Evolutionary conservation across 2,888 invertebrate genomes (phyloP).

Genomic region (Hydroisotoma schaefferi): DNA sequence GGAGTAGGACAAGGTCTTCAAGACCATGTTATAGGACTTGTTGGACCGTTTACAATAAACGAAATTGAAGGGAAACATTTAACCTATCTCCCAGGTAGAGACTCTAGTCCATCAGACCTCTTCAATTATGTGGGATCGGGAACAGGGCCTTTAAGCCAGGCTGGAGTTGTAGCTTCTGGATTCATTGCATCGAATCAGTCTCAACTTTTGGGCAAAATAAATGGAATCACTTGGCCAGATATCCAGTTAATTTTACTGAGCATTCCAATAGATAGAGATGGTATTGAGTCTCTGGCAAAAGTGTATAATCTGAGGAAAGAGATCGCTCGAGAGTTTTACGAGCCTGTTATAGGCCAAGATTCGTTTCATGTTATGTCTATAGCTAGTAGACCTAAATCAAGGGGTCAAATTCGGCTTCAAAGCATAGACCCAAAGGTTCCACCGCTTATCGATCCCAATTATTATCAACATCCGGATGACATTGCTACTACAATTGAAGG

Average conservation of each 20-base stretch:
- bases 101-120: slow-evolving; percentile 25
- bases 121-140: slow-evolving; percentile 29
- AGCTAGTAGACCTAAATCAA: slow-evolving; percentile 22
- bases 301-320: slow-evolving; percentile 21
- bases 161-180: slow-evolving; percentile 35
- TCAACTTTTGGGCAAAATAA: slow-evolving; percentile 2
- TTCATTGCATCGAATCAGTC: slow-evolving; percentile 22
- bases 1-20: slow-evolving; percentile 40
- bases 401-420: slow-evolving; percentile 26
- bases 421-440: slow-evolving; percentile 26
- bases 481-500: slow-evolving; percentile 29
- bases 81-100: slow-evolving; percentile 31
- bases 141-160: slow-evolving; percentile 25
- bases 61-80: slow-evolving; percentile 14
- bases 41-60: slow-evolving; percentile 37
- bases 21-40: slow-evolving; percentile 37
- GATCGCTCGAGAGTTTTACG: slow-evolving; percentile 22
- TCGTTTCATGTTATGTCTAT: slow-evolving; percentile 28
- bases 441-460: slow-evolving; percentile 31
- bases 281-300: slow-evolving; percentile 21
- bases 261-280: slow-evolving; percentile 25
- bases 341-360: slow-evolving; percentile 25
- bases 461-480: slow-evolving; percentile 31
- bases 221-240: slow-evolving; percentile 31
- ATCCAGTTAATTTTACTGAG: slow-evolving; percentile 32